These are phyloP conservation scores for Valencia hispanica DNA, from an alignment of 2,797 vertebrate genomes.

Conservation along the genomic window DNA sequence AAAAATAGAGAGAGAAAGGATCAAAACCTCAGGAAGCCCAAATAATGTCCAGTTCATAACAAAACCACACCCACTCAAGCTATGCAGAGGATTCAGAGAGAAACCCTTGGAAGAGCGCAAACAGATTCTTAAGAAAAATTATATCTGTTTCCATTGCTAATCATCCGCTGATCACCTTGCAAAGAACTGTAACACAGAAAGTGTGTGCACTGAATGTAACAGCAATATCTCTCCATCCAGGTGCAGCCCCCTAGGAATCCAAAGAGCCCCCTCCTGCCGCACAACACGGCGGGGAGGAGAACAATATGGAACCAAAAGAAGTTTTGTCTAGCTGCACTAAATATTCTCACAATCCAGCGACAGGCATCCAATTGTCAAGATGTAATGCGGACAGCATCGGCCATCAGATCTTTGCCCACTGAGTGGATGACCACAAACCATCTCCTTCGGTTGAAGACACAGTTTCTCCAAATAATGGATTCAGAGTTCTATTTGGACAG, in stretches of 20 bases:
- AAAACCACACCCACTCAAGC: background rate
- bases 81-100: background rate
- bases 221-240: background rate
- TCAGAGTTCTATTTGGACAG: too few relatives aligned
- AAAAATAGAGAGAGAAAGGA: background rate
- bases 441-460: too few relatives aligned
- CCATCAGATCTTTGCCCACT: too few relatives aligned
- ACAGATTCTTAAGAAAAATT: background rate
- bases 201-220: background rate
- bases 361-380: too few relatives aligned
- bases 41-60: constrained; percentile 1
- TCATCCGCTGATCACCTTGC: background rate
- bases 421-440: too few relatives aligned
- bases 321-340: too few relatives aligned
- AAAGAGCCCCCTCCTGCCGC: background rate
- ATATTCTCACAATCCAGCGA: too few relatives aligned
- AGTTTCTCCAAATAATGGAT: too few relatives aligned
- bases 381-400: too few relatives aligned
- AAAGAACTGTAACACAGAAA: background rate
- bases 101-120: background rate
- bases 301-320: background rate
- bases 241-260: constrained; percentile 1
- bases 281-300: constrained; percentile 29
- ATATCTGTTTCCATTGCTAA: background rate
- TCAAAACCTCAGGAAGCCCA: background rate